Evolutionary conservation across 2,797 vertebrate species (phyloP).

Genomic region (Basileuterus tristriatus): DNA sequence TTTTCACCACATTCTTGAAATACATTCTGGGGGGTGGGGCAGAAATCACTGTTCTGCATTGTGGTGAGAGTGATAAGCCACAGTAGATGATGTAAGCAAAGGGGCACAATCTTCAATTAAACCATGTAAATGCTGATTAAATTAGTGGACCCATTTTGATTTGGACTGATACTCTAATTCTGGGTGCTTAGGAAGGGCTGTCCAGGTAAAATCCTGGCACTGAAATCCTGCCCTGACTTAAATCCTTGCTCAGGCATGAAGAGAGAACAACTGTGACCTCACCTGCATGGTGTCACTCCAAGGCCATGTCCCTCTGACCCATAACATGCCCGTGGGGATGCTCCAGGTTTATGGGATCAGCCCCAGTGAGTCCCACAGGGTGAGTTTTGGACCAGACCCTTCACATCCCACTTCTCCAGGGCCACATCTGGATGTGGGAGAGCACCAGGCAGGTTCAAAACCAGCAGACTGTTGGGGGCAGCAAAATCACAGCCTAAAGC

Average conservation of each 20-base stretch:
- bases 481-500: conserved; percentile 69
- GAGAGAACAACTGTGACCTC: background rate
- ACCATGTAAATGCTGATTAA: background rate
- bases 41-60: conserved; percentile 20
- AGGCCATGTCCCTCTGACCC: background rate
- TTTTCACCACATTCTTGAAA: background rate
- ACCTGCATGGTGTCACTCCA: background rate
- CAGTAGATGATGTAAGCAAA: background rate
- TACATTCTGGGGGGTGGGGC: conserved; percentile 18
- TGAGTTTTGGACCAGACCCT: background rate
- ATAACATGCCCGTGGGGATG: rapidly evolving
- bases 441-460: conserved; percentile 33
- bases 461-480: conserved; percentile 67
- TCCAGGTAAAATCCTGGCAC: background rate
- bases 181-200: background rate
- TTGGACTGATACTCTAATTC: background rate
- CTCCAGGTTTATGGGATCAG: background rate
- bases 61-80: background rate
- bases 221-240: background rate
- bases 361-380: background rate
- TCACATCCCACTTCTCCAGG: background rate
- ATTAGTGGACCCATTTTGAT: background rate
- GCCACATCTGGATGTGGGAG: background rate
- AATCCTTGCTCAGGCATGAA: background rate
- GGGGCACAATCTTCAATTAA: background rate